These are phyloP conservation scores for Chelidonichthys spinosus DNA, from an alignment of 2,797 vertebrate genomes.

Conservation along the genomic window DNA sequence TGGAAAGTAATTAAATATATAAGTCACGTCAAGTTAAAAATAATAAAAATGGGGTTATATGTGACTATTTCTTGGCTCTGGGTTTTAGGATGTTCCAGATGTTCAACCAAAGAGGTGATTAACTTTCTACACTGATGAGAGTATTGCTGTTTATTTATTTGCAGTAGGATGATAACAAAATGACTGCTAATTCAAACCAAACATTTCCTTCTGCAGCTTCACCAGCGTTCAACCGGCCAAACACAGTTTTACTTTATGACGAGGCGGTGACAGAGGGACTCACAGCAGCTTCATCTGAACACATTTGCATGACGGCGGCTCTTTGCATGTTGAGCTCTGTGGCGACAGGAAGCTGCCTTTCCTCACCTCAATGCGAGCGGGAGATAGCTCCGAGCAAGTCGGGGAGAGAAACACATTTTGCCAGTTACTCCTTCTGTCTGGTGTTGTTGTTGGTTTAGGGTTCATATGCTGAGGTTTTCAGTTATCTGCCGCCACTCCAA, in stretches of 20 bases:
- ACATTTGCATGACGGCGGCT: conserved; percentile 68
- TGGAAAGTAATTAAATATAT: conserved; percentile 9
- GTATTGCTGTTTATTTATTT: neutral
- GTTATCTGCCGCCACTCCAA: neutral
- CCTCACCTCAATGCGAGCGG: conserved; percentile 1
- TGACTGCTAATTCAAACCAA: neutral
- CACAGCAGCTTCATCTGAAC: conserved; percentile 22
- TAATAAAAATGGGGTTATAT: no score
- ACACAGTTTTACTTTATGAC: neutral
- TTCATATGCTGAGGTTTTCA: neutral
- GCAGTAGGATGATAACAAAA: neutral
- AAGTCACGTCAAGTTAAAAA: neutral
- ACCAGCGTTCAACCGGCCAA: neutral
- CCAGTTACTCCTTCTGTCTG: no score
- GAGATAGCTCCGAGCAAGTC: no score
- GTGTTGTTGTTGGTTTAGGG: neutral
- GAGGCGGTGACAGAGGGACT: conserved; percentile 9
- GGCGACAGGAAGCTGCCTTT: conserved; percentile 11
- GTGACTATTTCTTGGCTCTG: neutral
- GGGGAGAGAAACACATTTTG: no score
- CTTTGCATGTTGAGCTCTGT: conserved; percentile 69
- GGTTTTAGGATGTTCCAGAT: neutral
- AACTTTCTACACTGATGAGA: neutral
- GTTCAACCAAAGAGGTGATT: neutral
- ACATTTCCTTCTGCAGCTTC: neutral